Percentiles rank a stretch among this genome's conserved stretches.
phyloP scores from a whole-genome alignment of 2,113 vertebrate genomes.

The Hydrolagus affinis region DNA sequence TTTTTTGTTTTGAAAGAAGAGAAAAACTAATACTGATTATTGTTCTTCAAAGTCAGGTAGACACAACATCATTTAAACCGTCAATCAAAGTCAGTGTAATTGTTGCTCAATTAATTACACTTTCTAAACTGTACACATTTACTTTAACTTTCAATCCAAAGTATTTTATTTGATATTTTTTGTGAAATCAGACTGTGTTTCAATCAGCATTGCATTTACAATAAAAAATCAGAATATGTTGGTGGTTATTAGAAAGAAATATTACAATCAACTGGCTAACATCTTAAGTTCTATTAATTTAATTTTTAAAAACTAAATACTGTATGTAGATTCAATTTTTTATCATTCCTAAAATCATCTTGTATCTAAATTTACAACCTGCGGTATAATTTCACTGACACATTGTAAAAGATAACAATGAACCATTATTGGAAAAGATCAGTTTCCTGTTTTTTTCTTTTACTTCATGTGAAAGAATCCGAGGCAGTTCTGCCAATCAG shows the following conservation, averaged over 20 bases:
- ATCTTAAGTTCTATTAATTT: background rate
- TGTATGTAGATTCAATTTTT: background rate
- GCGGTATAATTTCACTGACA: background rate
- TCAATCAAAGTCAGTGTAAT: background rate
- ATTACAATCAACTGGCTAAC: background rate
- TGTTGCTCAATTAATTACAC: background rate
- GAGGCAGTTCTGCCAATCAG: constrained; percentile 80
- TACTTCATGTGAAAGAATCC: constrained; percentile 62
- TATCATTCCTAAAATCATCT: background rate
- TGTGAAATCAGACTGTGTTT: background rate
- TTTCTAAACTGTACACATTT: constrained; percentile 7
- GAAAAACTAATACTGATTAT: background rate
- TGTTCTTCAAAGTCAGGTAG: background rate
- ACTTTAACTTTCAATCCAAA: background rate
- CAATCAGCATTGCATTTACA: background rate
- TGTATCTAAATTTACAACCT: background rate
- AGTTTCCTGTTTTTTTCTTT: constrained; percentile 83
- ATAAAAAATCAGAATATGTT: background rate
- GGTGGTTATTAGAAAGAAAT: background rate
- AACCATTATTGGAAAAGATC: constrained; percentile 41
- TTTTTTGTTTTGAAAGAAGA: background rate
- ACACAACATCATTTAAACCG: background rate
- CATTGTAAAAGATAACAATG: background rate
- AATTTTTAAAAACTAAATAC: background rate
- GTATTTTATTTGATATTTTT: background rate